These are phyloP conservation scores for Dinocampus coccinellae DNA, from an alignment of 2,888 invertebrate genomes.

Conservation along the genomic window DNA sequence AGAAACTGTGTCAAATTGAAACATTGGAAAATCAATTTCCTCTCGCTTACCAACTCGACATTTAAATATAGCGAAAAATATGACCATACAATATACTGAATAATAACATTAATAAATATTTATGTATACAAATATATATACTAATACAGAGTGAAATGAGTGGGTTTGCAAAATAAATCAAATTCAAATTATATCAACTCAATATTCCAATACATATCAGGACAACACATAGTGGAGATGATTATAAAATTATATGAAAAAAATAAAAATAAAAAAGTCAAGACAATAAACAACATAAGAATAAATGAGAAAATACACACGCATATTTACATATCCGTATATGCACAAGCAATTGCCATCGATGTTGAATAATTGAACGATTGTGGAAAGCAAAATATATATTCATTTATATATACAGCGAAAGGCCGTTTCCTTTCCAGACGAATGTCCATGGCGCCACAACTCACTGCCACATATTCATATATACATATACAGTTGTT, in stretches of 20 bases:
- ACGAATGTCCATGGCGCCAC: conserved; percentile 41
- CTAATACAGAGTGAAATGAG: not conserved
- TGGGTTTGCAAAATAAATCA: conserved; percentile 4
- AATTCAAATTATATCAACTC: conserved; percentile 48
- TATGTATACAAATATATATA: conserved; percentile 7
- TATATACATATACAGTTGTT: not conserved
- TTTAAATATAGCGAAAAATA: not conserved
- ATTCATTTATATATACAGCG: no score
- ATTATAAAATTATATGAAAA: no score
- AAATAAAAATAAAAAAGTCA: no score
- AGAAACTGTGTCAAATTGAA: not conserved
- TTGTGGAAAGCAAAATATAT: conserved; percentile 55
- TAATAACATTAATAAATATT: not conserved
- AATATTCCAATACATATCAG: conserved; percentile 56
- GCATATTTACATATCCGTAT: not conserved
- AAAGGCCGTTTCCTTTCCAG: conserved; percentile 53
- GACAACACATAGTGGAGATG: no score
- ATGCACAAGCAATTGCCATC: not conserved
- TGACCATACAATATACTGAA: not conserved
- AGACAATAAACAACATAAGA: not conserved
- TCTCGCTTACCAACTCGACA: not conserved
- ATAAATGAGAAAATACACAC: not conserved
- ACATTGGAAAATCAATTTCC: conserved; percentile 21
- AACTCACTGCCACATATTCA: conserved; percentile 21
- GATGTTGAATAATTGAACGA: conserved; percentile 56